Evolutionary conservation across 2,888 invertebrate genomes (phyloP), one percentile per base, ranked within the genome.

Genomic region (Nezara viridula): DNA sequence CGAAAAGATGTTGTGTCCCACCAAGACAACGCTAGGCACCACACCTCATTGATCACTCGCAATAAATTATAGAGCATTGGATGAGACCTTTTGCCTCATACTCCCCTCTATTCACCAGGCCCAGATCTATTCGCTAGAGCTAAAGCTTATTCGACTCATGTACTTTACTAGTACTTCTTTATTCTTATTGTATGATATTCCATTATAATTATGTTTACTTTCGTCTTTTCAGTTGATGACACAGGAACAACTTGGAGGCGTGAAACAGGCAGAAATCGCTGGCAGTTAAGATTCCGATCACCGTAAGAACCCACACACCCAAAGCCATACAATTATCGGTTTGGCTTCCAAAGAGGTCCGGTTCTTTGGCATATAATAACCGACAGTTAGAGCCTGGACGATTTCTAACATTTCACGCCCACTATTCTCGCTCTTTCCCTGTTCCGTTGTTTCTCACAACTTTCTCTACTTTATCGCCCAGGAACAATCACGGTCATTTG

Each of bases 391-490:
- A 37, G 32, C 21, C 37, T 19, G 6, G 19, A 3, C 32, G 3
- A 37, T 19, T 32, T 9, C 37, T 73, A 73, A 73, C 66, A 21
- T 37, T 73, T 73, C 66, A 73, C 66, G 66, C 66, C 66, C 66
- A 73, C 66, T 37, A 21, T 60, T 19, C 37, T 73, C 32, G 37
- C 66, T 73, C 32, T 73, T 73, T 73, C 66, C 66, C 19, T 21
- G 66, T 73, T 37, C 66, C 37, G 19, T 73, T 73, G 32, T 73
- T 73, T 73, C 66, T 73, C 32, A 73, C 32, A 73, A 21, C 66
- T 73, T 73, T 73, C 66, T 73, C 66, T 19, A 73, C 32, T 32
- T 21, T 73, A 37, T 37, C 44, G 44, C 7, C 10, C 10, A 24
- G 55, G 5, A 55, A 55, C 55, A 24, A 19, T 50, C 7, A 55